Evolutionary conservation across 2,113 vertebrate species (phyloP), one percentile per base, ranked within the genome.

Genomic region (Anthoscopus minutus): DNA sequence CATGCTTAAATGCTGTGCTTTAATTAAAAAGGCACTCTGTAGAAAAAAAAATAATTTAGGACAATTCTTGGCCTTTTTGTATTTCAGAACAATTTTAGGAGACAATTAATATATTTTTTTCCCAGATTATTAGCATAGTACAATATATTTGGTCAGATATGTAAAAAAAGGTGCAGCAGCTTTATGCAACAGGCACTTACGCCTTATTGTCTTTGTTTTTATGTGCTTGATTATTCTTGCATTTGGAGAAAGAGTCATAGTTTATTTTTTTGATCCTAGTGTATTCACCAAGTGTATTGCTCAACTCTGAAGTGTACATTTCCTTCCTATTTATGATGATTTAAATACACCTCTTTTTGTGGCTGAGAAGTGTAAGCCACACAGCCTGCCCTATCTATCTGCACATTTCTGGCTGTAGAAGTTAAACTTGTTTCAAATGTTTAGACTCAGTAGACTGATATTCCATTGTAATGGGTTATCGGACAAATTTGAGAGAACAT

Each of bases 261-360:
- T 66, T 92, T 83, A 56, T 88, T 93, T 47, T 88, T 95, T 85
- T 90, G 47, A 77, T 81, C 76, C 38, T 73, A 88, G 64, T 78
- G 93, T 93, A 88, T 92, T 92, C 54, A 73, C 25, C 47, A 33
- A 21, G 31, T 53, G 4, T 62, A 58, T 83, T 93, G 50, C 86
- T 92, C 37, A 92, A 35, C 47, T 66, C 71, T 58, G 64, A 88
- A 89, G 38, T 54, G 58, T 22, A 28, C 28, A 65, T 88, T 92
- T 95, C 85, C 35, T 48, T 89, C 54, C n/a, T 65, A 9, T n/a
- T 85, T 85, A 27, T 88, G 51, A 77, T 77, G 18, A 86, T 60
- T 80, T 93, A 80, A 72, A 85, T 85, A 42, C 37, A 82, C 12
- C 40, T 74, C 33, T 80, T 70, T 69, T 30, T 86, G 50, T 86